These are phyloP conservation scores for Ricordea florida DNA, from an alignment of 92 coral and sea anemone species.

Conservation along the genomic window DNA sequence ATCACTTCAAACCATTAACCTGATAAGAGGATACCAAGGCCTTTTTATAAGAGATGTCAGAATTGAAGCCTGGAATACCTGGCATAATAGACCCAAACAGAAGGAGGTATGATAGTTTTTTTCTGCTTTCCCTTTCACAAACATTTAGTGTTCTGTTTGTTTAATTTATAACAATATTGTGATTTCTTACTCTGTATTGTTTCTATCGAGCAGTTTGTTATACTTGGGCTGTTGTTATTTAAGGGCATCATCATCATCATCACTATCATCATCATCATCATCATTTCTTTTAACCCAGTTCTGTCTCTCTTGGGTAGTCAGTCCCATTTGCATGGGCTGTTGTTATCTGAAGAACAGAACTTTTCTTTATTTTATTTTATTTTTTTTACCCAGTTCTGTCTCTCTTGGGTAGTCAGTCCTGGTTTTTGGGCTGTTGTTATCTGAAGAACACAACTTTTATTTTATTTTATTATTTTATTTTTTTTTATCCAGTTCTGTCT, in stretches of 20 bases:
- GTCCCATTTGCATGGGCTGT: too few species aligned
- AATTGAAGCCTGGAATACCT: too few species aligned
- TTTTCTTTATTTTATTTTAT: too few species aligned
- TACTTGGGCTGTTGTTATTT: conserved; percentile 26
- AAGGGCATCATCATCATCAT: neutral
- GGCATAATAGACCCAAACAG: neutral
- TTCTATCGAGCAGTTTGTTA: neutral
- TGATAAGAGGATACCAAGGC: neutral
- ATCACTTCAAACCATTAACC: neutral
- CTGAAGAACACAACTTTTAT: too few species aligned
- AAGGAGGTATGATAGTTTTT: neutral
- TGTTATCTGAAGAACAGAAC: too few species aligned
- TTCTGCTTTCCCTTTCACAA: neutral
- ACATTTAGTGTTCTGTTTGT: neutral
- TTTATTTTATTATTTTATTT: too few species aligned
- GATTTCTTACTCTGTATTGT: neutral
- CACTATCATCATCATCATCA: neutral
- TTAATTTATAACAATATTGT: neutral
- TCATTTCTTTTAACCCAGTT: neutral
- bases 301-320: too few species aligned
- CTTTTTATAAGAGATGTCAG: too few species aligned
- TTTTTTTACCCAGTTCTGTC: too few species aligned
- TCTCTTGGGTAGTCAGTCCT: too few species aligned
- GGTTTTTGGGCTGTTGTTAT: too few species aligned
- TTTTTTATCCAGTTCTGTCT: too few species aligned